Evolutionary conservation across 2,797 vertebrate species (phyloP), one percentile per base, ranked within the genome.

Genomic region (Trichosurus vulpecula): DNA sequence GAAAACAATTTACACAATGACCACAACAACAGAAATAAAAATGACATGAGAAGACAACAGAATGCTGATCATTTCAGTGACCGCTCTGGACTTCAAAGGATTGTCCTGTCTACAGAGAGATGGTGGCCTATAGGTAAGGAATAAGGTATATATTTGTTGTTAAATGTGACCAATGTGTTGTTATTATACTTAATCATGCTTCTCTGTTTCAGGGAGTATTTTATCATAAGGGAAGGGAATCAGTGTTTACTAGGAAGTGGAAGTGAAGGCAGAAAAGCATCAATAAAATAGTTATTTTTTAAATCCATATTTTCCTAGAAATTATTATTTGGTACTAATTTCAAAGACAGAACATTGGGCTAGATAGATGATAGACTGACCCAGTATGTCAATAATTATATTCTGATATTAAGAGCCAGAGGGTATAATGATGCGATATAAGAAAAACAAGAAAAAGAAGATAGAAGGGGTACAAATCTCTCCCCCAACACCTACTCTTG

Each of bases 401-500:
- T 52, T 47, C 19, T 61, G n/a, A 52, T 91, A 81, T 54, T 57
- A 74, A 81, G 87, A 92, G 29, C n/a, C 66, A 92, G 74, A 93
- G 6, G 54, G 2, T 93, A 74, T 4, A 11, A 29, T 29, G 51
- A 31, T 61, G 6, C 25, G 0, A 41, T 41, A 31, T 0, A 52
- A 52, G 91, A 95, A 35, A n/a, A 92, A 66, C 35, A 66, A 90
- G 3, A 35, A 9, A 92, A 35, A 55, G n/a, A 51, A 58, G 54
- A 57, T 10, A 53, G 93, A 91, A 93, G 3, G 53, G 29, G 54
- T 58, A 27, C 30, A 53, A 16, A 56, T 22, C 52, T 54, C 52
- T 95, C 52, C 27, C 56, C 58, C 22, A 29, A 2, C 52, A 96
- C 61, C 94, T n/a, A 90, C 16, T 95, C n/a, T 57, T 47, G 61